Base-by-base conservation (phyloP, 2,888 invertebrate species). In the Agonopterix heracliana region DNA sequence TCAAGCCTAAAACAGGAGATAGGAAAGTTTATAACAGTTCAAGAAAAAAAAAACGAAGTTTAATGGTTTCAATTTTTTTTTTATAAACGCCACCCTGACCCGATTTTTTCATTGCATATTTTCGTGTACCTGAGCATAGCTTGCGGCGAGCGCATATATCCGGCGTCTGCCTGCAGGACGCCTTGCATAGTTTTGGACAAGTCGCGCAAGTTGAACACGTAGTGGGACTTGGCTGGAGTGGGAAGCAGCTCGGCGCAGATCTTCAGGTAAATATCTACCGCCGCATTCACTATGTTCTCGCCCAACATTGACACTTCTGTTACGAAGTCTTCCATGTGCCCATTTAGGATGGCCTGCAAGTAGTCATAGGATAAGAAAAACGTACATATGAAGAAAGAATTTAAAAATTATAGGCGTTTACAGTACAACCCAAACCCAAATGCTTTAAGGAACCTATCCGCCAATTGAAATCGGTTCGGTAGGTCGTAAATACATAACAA, bases 141-240 rank as follows among this genome's bases (percentile, higher is more conserved):
- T 49, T 81, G 84, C 46, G 94, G 92, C 41, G 91, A 89, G 45
- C 94, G 91, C 76, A 94, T 90, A 44, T 91, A 91, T 1, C 91
- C 91, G 34, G 92, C 90, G 68, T 95, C 94, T 0, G 95, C 95
- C 72, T 97, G 97, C 47, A 96, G 80, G 8, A 96, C 91, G n/a
- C 96, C 97, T 81, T 97, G 97, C 64, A 97, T 90, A 54, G 95
- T 95, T 77, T 97, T 97, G 9, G 97, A 96, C 41, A 97, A 87
- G 84, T 97, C 97, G 44, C 98, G 90, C 61, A 98, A 82, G 79
- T 98, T 98, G 76, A 98, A 98, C 10, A 97, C 93, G 68, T 98
- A 98, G 79, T 98, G 97, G 0, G 95, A 95, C 74, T 97, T 97
- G 26, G 95, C 92, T 0, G 98, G 98, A 0, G 97, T 98, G 0